Evolutionary conservation across 2,113 vertebrate species (phyloP), one percentile per base, ranked within the genome.

Genomic region (Polyodon spathula): DNA sequence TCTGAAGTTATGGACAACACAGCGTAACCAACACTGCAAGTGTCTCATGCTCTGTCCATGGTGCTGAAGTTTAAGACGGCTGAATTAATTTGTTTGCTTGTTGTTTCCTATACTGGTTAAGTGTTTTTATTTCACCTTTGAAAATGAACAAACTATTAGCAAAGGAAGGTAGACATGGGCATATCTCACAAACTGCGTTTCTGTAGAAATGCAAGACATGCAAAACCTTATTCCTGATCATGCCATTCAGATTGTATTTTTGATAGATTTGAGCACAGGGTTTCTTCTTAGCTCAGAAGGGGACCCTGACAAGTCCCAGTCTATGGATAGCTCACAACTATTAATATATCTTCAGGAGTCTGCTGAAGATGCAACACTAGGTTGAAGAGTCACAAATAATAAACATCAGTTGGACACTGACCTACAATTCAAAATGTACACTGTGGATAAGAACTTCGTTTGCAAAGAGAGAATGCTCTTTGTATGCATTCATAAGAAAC

Each of bases 341-440:
- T 71, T 75, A 73, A 80, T 78, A 77, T 74, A 70, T 68, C 68
- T 39, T 69, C 76, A 79, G 76, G 72, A 81, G 84, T 80, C 79
- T 76, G 71, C 75, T 76, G 79, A 76, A 80, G 81, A 81, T 76
- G 78, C 77, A 85, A 81, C 83, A 79, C 73, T 68, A 73, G 78
- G 74, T 85, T 80, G 84, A 81, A 73, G 79, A 85, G 84, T 85
- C 84, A 86, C 81, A 85, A 78, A 64, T 78, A 84, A 84, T 84
- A 76, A 84, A 61, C 63, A 60, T 86, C 84, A 86, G 69, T 56
- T 61, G 57, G 67, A 61, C 65, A 69, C 66, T 69, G 75, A 65
- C 70, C 44, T 56, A 37, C 59, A 61, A 48, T 39, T 37, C 55
- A 39, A 39, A 52, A 52, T 58, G 16, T 50, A 50, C 8, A 10